Percentiles rank a stretch among this genome's conserved stretches.
Evolutionary conservation across 2,797 vertebrate genomes (phyloP).

Genomic region (Liasis olivaceus): DNA sequence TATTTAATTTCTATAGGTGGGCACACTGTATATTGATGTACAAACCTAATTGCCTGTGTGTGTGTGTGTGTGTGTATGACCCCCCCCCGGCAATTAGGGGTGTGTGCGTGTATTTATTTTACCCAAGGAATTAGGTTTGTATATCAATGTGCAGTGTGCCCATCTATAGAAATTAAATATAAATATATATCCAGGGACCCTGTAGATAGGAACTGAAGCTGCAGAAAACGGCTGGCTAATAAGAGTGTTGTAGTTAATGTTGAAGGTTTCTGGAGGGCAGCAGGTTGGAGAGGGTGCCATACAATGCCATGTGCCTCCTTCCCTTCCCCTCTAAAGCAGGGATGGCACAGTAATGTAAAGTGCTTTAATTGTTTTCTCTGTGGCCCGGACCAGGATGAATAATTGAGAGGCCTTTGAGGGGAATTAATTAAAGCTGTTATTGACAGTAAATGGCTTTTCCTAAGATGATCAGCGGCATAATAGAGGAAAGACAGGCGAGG

Average conservation of each 20-base stretch:
- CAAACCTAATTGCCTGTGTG: neutral
- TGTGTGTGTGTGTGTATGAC: no score
- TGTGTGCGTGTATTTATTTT: no score
- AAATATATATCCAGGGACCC: neutral
- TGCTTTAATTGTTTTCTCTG: conserved; percentile 74
- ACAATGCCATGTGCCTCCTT: neutral
- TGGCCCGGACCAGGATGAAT: conserved; percentile 71
- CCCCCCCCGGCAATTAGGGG: no score
- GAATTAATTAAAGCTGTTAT: conserved; percentile 80
- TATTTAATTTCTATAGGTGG: neutral
- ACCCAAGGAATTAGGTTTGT: no score
- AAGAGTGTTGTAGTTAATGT: neutral
- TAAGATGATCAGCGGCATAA: conserved; percentile 43
- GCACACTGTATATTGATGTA: neutral
- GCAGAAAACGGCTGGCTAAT: neutral
- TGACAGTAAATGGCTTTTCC: conserved; percentile 76
- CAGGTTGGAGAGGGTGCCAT: neutral
- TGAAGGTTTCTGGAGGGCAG: neutral
- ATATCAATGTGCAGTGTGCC: no score
- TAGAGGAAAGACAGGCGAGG: neutral
- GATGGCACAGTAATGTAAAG: conserved; percentile 51
- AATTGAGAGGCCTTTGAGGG: conserved; percentile 82
- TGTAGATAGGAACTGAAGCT: neutral
- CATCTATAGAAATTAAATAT: no score
- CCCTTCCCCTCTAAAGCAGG: conserved; percentile 18